Evolutionary conservation across 2,113 vertebrate genomes (phyloP), one percentile per base, ranked within the genome.

Genomic region (Mobula hypostoma): DNA sequence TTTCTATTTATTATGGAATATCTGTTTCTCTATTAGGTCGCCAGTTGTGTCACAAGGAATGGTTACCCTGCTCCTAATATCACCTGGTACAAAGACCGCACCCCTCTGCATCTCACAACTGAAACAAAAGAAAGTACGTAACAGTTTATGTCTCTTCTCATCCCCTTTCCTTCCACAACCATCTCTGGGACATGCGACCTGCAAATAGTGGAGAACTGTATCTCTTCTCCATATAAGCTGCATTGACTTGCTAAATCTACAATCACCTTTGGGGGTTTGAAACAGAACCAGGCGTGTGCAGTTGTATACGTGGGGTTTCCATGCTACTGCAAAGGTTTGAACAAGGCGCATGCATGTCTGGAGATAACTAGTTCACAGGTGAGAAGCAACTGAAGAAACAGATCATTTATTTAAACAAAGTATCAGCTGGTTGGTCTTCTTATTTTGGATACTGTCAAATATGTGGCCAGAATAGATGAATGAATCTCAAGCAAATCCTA

Each of bases 61-160:
- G 97, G 96, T 94, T 95, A 97, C 94, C 98, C 98, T 0, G 94
- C 93, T 77, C 97, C 98, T 6, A 95, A 96, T 94, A 97, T 98
- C 94, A 96, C 96, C 74, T 98, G 98, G 98, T 98, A 97, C 94
- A 97, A 97, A 94, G 96, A 98, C 0, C 94, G 95, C 14, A 94
- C 95, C 8, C 97, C 94, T 7, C 95, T 98, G 1, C 94, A 96
- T 0, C 95, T 97, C 40, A 95, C 96, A 93, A 96, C 95, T 8
- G 96, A 97, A 94, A 94, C 70, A 94, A 96, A 95, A 27, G 88
- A 96, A 74, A 96, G 98, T 98, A 95, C 94, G 96, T 15, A 5
- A 17, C 8, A 29, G 5, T 85, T 27, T 61, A 56, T 58, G 21
- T 29, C 48, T 61, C 24, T 7, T 88, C 58, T 14, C 14, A 63